A percentile compares a stretch with the other conserved stretches of the same genome.
Evolutionary conservation across 2,888 invertebrate species (phyloP).

Genomic region (Brenthis daphne): DNA sequence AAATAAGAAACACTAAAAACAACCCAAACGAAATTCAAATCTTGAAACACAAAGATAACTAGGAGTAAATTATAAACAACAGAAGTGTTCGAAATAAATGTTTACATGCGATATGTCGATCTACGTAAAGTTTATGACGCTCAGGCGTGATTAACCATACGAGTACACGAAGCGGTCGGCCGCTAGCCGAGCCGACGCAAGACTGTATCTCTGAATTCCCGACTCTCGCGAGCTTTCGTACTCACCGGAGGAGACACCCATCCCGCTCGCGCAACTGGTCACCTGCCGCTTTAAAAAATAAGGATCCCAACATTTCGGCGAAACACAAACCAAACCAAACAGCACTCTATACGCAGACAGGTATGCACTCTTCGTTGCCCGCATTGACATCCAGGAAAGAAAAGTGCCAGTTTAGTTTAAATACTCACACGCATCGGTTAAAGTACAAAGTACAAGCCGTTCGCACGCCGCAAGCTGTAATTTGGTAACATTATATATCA

Average conservation of each 20-base stretch:
- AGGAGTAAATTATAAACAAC: constrained; percentile 45
- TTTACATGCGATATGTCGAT: constrained; percentile 39
- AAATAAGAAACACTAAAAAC: constrained; percentile 50
- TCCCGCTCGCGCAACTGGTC: constrained; percentile 71
- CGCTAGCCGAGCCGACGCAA: constrained; percentile 65
- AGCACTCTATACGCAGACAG: constrained; percentile 58
- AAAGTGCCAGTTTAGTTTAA: constrained; percentile 37
- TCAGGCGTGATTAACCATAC: constrained; percentile 42
- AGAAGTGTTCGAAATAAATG: constrained; percentile 35
- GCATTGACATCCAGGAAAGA: constrained; percentile 39
- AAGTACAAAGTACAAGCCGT: constrained; percentile 42
- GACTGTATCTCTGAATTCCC: constrained; percentile 58
- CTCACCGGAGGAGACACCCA: constrained; percentile 49
- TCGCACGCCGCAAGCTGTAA: constrained; percentile 58
- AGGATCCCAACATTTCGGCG: constrained; percentile 74
- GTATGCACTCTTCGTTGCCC: constrained; percentile 50
- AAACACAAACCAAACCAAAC: constrained; percentile 70
- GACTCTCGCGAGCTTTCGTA: constrained; percentile 65
- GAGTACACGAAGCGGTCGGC: constrained; percentile 57
- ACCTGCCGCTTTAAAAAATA: constrained; percentile 72
- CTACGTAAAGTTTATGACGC: constrained; percentile 74
- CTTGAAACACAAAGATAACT: constrained; percentile 23
- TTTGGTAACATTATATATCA: constrained; percentile 66
- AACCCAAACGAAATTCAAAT: constrained; percentile 11
- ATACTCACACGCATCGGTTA: constrained; percentile 33